Evolutionary conservation across 2,888 invertebrate genomes (phyloP), one percentile per base, ranked within the genome.

Genomic region (Thera britannica): DNA sequence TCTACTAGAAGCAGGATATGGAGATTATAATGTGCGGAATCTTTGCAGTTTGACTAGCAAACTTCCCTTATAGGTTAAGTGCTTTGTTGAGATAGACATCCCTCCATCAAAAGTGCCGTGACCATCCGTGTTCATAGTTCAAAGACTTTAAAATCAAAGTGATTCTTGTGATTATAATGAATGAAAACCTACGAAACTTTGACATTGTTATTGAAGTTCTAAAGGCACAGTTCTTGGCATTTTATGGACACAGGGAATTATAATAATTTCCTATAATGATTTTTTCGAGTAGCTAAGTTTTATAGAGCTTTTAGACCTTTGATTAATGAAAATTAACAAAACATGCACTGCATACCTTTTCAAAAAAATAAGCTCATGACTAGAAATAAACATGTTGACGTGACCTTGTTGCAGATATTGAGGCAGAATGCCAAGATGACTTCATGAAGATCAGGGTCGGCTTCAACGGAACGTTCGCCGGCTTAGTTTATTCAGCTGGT

Each of bases 391-490:
- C 5, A 41, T 41, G 41, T 41, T 41, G n/a, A n/a, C n/a, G n/a
- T 51, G 6, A 52, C 34, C 11, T 61, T 79, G 75, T 92, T 92
- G 55, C 94, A 98, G 98, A 98, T 93, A 98, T 98, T 79, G 98
- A 98, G 90, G 98, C 98, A 0, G 98, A 98, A 88, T 98, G 98
- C 80, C 98, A 98, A 88, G 98, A 98, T 84, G 98, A 98, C 88
- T 98, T 97, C 87, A 98, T 98, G 98, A 98, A 98, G 90, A 98
- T 98, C 70, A 94, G 98, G 72, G 96, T 98, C 57, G 97, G 97
- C 2, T 98, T 98, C 89, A 98, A 98, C 88, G 98, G 98, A 23
- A 97, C 98, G 0, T 98, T 98, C 82, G 95, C 95, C 35, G 98
- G 98, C 55, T 93, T 98, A 55, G 96, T 98, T 38, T 98, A 98